A percentile compares a stretch with the other conserved stretches of the same genome.
phyloP scores from a whole-genome alignment of 2,113 vertebrate species.

The Willisornis vidua region DNA sequence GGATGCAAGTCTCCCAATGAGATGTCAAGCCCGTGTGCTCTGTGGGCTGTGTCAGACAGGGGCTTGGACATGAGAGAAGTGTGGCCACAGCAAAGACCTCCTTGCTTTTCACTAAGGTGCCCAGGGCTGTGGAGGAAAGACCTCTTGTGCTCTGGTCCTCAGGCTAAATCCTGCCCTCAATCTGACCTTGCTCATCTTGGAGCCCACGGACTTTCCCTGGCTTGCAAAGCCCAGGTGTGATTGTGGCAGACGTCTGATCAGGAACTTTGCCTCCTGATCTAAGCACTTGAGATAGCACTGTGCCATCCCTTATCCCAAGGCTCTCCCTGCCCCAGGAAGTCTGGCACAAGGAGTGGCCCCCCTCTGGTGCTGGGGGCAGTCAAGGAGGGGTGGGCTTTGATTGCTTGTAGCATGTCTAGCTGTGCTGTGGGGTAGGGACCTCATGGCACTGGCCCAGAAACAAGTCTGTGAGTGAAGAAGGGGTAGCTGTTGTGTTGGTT shows the following conservation, averaged over 20 bases:
- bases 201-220: not conserved
- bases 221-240: not conserved
- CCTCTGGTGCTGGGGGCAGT: not conserved
- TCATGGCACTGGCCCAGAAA: not conserved
- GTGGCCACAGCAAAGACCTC: not conserved
- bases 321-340: not conserved
- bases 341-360: not conserved
- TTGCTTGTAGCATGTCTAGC: not conserved
- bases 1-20: accelerated
- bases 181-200: accelerated
- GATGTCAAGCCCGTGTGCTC: not conserved
- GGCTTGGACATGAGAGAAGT: accelerated
- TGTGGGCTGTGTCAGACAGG: not conserved
- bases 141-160: not conserved
- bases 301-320: not conserved
- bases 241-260: not conserved
- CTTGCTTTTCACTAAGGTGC: not conserved
- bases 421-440: not conserved
- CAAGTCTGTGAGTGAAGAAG: not conserved
- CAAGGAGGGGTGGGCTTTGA: not conserved
- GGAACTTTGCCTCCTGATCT: not conserved
- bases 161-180: not conserved
- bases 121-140: not conserved
- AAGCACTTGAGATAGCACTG: not conserved
- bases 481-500: not conserved